These are phyloP conservation scores for Phymanthus crucifer DNA, from an alignment of 92 coral and sea anemone species.

Conservation along the genomic window DNA sequence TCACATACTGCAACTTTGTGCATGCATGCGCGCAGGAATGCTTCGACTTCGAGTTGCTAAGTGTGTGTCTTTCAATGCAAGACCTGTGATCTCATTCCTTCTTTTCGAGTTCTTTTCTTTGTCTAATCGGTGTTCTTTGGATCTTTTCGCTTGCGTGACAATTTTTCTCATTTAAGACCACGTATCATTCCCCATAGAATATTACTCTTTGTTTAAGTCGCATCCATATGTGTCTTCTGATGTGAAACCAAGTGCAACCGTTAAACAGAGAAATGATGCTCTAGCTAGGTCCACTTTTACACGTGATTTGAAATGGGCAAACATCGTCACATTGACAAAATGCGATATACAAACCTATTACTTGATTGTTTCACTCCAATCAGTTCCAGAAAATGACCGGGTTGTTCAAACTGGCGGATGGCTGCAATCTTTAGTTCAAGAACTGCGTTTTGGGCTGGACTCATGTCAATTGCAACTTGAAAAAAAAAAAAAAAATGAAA, in stretches of 20 bases:
- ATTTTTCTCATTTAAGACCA: neutral
- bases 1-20: neutral
- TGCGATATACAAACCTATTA: conserved; percentile 24
- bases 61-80: neutral
- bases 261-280: too few relatives aligned
- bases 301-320: too few relatives aligned
- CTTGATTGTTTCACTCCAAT: conserved; percentile 32
- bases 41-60: too few relatives aligned
- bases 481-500: neutral
- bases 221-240: too few relatives aligned
- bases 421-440: conserved; percentile 45
- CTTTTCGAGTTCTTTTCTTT: too few relatives aligned
- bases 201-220: too few relatives aligned
- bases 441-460: conserved; percentile 42
- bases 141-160: too few relatives aligned
- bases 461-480: conserved; percentile 47
- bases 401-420: conserved; percentile 33
- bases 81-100: neutral
- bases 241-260: too few relatives aligned
- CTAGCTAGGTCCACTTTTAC: too few relatives aligned
- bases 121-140: too few relatives aligned
- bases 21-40: neutral
- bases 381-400: conserved; percentile 37
- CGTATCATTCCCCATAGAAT: too few relatives aligned
- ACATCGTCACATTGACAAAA: neutral